Conservation (phyloP, 2,797 vertebrate genomes). For the Novumbra hubbsi region DNA sequence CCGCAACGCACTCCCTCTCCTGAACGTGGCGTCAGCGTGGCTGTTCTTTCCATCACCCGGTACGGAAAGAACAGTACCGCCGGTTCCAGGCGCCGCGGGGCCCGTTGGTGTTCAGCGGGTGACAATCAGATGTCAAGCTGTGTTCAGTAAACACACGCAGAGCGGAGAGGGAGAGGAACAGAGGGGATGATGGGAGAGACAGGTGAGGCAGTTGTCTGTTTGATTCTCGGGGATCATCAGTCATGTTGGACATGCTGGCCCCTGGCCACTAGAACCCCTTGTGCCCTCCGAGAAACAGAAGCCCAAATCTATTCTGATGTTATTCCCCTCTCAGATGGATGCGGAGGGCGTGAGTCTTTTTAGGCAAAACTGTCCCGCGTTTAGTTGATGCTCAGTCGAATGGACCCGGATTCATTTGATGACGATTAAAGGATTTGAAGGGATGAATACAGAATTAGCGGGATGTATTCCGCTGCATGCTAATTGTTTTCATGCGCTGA, state of each 20-base stretch:
- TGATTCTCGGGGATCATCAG: constrained; percentile 42
- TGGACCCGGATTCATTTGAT: background rate
- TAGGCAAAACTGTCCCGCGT: background rate
- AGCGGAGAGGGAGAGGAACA: constrained; percentile 25
- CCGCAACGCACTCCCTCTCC: background rate
- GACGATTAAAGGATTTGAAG: background rate
- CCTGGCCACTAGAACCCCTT: constrained; percentile 21
- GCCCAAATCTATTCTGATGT: constrained; percentile 2
- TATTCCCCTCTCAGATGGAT: background rate
- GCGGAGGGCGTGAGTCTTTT: background rate
- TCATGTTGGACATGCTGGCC: constrained; percentile 46
- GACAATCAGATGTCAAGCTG: constrained; percentile 58
- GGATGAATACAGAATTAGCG: background rate
- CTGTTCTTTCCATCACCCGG: constrained; percentile 33
- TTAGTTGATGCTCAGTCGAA: background rate
- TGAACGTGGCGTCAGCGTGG: constrained; percentile 24
- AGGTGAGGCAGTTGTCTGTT: constrained; percentile 60
- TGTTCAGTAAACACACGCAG: constrained; percentile 38
- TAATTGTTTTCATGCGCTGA: background rate
- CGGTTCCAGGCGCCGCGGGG: constrained; percentile 41
- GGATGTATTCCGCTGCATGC: background rate
- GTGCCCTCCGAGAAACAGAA: constrained; percentile 13
- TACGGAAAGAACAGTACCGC: background rate
- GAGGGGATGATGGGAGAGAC: constrained; percentile 43
- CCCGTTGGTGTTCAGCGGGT: constrained; percentile 61